Conservation (phyloP, 1,140 invertebrate species). For the Drosophila arawakana region DNA sequence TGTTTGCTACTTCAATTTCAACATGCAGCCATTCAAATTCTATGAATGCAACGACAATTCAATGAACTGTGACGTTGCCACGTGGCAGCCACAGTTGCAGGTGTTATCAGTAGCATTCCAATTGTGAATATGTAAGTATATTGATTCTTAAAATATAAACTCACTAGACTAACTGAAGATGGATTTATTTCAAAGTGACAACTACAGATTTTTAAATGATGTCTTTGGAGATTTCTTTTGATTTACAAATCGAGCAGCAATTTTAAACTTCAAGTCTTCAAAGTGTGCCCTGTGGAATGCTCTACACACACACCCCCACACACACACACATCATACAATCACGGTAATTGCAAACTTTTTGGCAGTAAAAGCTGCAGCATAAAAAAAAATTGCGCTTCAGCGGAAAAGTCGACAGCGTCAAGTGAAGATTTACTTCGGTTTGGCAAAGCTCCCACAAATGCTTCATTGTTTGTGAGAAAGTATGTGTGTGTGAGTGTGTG, state of each 20-base stretch:
- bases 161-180: too few species aligned
- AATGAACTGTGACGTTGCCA: constrained; percentile 15
- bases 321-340: constrained; percentile 40
- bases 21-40: constrained; percentile 22
- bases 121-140: not conserved
- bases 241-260: constrained; percentile 44
- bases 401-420: constrained; percentile 53
- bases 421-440: constrained; percentile 59
- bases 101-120: not conserved
- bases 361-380: constrained; percentile 34
- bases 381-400: constrained; percentile 30
- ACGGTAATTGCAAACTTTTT: constrained; percentile 62
- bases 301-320: constrained; percentile 14
- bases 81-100: not conserved
- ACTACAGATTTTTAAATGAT: constrained; percentile 11
- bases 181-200: not conserved
- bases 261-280: constrained; percentile 41
- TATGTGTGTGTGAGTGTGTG: constrained; percentile 28
- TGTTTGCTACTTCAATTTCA: constrained; percentile 11
- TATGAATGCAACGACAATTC: constrained; percentile 19
- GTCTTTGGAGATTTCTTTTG: constrained; percentile 36
- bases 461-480: constrained; percentile 1
- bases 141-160: not conserved
- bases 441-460: constrained; percentile 57
- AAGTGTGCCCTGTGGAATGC: constrained; percentile 53